Evolutionary conservation across 2,888 invertebrate genomes (phyloP).

Genomic region (Parnassius apollo): DNA sequence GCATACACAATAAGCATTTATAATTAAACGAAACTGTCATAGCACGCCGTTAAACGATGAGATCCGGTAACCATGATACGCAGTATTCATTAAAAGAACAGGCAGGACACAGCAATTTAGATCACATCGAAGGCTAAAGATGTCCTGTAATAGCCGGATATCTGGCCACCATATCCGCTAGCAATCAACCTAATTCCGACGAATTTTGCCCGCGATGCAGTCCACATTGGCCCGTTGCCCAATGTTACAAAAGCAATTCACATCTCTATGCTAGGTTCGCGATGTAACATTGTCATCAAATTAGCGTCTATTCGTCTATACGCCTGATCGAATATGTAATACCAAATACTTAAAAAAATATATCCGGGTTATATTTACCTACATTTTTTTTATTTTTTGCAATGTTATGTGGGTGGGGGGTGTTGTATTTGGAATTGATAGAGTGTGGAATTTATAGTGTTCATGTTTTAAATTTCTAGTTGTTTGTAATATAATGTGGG

Average conservation of each 20-base stretch:
- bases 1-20: no score
- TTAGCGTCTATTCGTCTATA: conserved; percentile 12
- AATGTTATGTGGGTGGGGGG: no score
- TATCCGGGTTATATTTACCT: no score
- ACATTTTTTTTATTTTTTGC: no score
- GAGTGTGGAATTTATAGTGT: no score
- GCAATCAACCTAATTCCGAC: conserved; percentile 28
- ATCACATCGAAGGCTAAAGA: background rate
- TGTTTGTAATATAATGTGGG: no score
- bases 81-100: conserved; percentile 11
- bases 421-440: no score
- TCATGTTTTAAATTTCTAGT: no score
- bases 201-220: conserved; percentile 39
- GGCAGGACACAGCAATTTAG: conserved; percentile 8
- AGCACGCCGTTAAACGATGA: conserved; percentile 2
- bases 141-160: conserved; percentile 14
- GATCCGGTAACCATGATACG: conserved; percentile 15
- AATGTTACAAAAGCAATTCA: conserved; percentile 40
- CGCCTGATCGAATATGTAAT: background rate
- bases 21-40: no score
- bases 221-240: conserved; percentile 46
- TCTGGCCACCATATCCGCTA: conserved; percentile 17
- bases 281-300: conserved; percentile 24
- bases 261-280: conserved; percentile 29
- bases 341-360: background rate